These are phyloP conservation scores for Pocillopora grandis DNA, from an alignment of 92 coral and sea anemone species.

Conservation along the genomic window DNA sequence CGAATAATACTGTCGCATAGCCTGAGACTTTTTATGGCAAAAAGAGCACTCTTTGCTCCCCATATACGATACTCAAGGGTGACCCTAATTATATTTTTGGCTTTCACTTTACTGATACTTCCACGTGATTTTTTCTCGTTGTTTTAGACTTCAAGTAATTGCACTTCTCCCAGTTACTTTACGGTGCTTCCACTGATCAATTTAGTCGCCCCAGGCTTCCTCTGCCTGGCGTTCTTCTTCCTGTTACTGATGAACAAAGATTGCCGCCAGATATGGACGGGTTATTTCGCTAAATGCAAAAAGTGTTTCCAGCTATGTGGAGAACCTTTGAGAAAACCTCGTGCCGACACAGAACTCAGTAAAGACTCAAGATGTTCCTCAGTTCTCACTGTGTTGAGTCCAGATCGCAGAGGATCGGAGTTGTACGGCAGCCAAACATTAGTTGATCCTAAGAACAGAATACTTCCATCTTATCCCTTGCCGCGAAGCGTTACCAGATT, in stretches of 20 bases:
- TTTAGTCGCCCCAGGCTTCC: slow-evolving; percentile 85
- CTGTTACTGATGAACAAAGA: slow-evolving; percentile 91
- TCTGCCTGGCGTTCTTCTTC: slow-evolving; percentile 82
- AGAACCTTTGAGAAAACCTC: slow-evolving; percentile 21
- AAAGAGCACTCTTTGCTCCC: no score
- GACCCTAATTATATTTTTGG: no score
- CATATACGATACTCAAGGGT: no score
- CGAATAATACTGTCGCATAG: not conserved
- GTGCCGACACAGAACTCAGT: slow-evolving; percentile 34
- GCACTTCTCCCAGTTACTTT: slow-evolving; percentile 60
- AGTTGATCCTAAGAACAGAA: not conserved
- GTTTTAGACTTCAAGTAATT: slow-evolving; percentile 37
- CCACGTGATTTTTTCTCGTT: not conserved
- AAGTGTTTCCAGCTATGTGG: not conserved
- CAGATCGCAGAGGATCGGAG: slow-evolving; percentile 59
- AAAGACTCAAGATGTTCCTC: slow-evolving; percentile 70
- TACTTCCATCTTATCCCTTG: not conserved
- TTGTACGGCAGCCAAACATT: not conserved
- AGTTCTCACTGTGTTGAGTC: slow-evolving; percentile 49
- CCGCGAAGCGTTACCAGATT: not conserved
- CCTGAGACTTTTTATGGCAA: no score
- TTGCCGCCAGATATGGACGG: slow-evolving; percentile 82
- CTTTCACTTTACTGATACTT: not conserved
- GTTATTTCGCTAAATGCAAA: slow-evolving; percentile 36
- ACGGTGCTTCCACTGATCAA: slow-evolving; percentile 62